These are phyloP conservation scores for Agapostemon virescens DNA, from an alignment of 2,888 invertebrate genomes.

Conservation along the genomic window DNA sequence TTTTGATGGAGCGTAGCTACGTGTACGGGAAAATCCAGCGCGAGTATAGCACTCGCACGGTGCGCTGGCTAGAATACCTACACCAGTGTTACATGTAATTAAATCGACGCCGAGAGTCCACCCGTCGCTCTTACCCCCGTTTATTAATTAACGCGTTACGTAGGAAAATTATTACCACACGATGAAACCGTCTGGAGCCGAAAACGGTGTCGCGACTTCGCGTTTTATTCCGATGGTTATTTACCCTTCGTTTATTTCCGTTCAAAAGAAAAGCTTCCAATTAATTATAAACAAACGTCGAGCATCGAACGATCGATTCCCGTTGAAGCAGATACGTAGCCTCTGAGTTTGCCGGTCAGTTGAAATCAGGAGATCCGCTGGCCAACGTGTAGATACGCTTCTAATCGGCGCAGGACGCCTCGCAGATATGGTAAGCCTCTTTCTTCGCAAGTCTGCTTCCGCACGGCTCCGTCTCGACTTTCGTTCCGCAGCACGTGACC, in stretches of 20 bases:
- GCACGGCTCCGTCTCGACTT: not conserved
- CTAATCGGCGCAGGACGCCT: conserved; percentile 3
- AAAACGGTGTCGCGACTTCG: conserved; percentile 28
- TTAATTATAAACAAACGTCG: conserved; percentile 47
- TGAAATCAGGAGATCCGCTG: not conserved
- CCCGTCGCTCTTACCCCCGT: conserved; percentile 51
- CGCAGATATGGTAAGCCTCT: conserved; percentile 13
- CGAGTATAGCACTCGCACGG: conserved; percentile 26
- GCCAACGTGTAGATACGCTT: not conserved
- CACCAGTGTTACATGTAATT: conserved; percentile 56
- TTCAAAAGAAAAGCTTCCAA: conserved; percentile 17
- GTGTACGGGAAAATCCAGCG: conserved; percentile 23
- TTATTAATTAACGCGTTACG: conserved; percentile 68
- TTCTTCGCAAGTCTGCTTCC: not conserved
- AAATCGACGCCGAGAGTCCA: conserved; percentile 55
- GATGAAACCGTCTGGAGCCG: conserved; percentile 56
- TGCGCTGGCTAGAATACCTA: conserved; percentile 11
- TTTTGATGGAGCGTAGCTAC: conserved; percentile 33
- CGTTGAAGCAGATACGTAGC: not conserved
- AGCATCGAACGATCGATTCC: conserved; percentile 9
- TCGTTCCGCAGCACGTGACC: conserved; percentile 11
- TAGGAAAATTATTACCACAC: conserved; percentile 56
- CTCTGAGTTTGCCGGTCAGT: not conserved
- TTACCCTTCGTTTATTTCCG: conserved; percentile 19
- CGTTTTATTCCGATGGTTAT: conserved; percentile 38